Base-by-base conservation (phyloP, 1,140 invertebrate species). In the Lordiphosa clarofinis region DNA sequence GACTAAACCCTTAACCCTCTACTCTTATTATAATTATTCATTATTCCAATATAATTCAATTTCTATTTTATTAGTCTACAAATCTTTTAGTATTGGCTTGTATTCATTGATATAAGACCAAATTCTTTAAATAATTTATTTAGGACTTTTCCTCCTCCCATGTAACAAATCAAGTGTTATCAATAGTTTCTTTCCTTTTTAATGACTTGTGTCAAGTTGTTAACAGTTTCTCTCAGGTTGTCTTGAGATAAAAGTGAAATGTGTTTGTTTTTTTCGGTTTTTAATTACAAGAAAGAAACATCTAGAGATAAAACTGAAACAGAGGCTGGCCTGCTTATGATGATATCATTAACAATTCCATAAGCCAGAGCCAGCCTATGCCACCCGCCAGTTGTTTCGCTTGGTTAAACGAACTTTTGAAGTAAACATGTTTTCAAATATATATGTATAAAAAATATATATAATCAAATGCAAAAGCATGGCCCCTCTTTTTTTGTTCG, bases 281-380 rank as follows among this genome's bases (percentile, higher is more conserved):
- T 63, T 75, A 82, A 82, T 82, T 75, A 79, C 71, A 75, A 54
- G 53, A 44, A 19, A 10, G 12, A 55, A 74, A 38, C 39, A 13
- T 48, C 46, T 53, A 53, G 38, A 76, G 24, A 70, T 69, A 49
- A 38, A 47, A 13, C 60, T 63, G 40, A 49, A 63, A 63, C 47
- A 61, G 58, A 61, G 48, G 58, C 60, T 60, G 48, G 42, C 13
- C 50, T 46, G n/a, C 58, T 39, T 47, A 58, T 46, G 52, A 66
- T 68, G 64, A 68, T 68, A 68, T 68, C 64, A 68, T 67, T 44
- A 37, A 11, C 52, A 64, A 44, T 31, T 42, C 58, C 44, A 57
- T 36, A 47, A 39, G 37, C 50, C 10, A 28, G 31, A 39, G 37
- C 38, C 10, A 28, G 31, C 12, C 8, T 37, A 28, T 56, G 47